A percentile compares a stretch with the other conserved stretches of the same genome.
phyloP scores from a whole-genome alignment of 2,888 invertebrate species.

The Lomographa bimaculata region DNA sequence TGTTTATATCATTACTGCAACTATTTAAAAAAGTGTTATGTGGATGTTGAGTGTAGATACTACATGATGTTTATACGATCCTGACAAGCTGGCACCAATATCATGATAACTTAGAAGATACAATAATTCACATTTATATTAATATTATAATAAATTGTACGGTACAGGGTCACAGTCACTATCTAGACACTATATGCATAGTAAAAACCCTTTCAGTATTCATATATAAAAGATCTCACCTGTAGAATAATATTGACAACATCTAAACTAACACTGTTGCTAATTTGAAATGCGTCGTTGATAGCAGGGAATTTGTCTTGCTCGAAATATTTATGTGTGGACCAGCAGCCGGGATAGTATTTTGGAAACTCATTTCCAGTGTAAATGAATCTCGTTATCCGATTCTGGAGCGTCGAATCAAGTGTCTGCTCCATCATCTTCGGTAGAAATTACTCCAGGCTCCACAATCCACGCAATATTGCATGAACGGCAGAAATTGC shows the following conservation, averaged over 20 bases:
- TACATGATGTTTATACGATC: no score
- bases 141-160: no score
- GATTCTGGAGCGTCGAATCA: constrained; percentile 59
- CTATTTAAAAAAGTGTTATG: no score
- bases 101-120: no score
- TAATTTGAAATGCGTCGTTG: constrained; percentile 40
- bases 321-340: constrained; percentile 75
- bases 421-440: constrained; percentile 57
- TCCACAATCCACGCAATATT: constrained; percentile 38
- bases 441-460: constrained; percentile 26
- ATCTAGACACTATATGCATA: no score
- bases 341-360: constrained; percentile 83
- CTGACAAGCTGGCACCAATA: no score
- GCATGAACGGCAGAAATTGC: constrained; percentile 36
- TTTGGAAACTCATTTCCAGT: constrained; percentile 78
- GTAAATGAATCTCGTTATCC: constrained; percentile 76
- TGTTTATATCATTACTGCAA: no score
- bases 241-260: constrained; percentile 60
- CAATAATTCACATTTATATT: no score
- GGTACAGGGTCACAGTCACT: no score
- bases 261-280: constrained; percentile 45
- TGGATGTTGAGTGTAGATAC: no score
- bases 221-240: constrained; percentile 57
- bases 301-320: constrained; percentile 65
- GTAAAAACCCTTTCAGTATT: no score